Conservation (phyloP, 2,888 invertebrate genomes). For the Leptopterna dolabrata region DNA sequence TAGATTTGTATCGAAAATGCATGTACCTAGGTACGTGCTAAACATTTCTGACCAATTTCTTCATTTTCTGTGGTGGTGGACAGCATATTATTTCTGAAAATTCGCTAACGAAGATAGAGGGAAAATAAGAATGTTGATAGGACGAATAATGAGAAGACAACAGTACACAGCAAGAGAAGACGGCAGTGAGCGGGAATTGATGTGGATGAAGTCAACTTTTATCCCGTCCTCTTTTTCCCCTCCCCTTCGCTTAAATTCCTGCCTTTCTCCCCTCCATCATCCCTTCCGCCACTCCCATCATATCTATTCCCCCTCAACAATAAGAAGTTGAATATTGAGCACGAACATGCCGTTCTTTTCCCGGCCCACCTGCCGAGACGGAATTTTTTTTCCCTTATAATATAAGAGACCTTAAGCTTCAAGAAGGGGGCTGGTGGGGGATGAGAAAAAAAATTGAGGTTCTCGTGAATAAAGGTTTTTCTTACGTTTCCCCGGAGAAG, state of each 20-base stretch:
- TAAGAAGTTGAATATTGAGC: not conserved
- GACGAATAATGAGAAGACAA: too few relatives aligned
- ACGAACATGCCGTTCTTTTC: not conserved
- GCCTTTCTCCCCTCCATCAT: not conserved
- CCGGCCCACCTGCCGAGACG: not conserved
- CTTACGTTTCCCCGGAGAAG: not conserved
- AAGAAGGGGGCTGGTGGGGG: too few relatives aligned
- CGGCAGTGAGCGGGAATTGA: too few relatives aligned
- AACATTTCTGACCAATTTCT: too few relatives aligned
- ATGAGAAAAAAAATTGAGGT: not conserved
- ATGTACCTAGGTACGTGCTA: too few relatives aligned
- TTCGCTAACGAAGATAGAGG: too few relatives aligned
- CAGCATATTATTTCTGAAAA: too few relatives aligned
- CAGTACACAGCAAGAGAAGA: too few relatives aligned
- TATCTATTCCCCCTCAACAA: not conserved
- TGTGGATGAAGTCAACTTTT: not conserved
- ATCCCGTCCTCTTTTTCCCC: not conserved
- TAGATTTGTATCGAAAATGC: too few relatives aligned
- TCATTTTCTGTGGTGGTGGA: too few relatives aligned
- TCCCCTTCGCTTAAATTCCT: not conserved
- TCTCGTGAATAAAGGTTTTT: not conserved
- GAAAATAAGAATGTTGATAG: too few relatives aligned
- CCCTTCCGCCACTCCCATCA: not conserved
- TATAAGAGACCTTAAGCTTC: too few relatives aligned
- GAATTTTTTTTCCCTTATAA: not conserved